Evolutionary conservation across 2,888 invertebrate species (phyloP).

Genomic region (Monoplex corrugatus): DNA sequence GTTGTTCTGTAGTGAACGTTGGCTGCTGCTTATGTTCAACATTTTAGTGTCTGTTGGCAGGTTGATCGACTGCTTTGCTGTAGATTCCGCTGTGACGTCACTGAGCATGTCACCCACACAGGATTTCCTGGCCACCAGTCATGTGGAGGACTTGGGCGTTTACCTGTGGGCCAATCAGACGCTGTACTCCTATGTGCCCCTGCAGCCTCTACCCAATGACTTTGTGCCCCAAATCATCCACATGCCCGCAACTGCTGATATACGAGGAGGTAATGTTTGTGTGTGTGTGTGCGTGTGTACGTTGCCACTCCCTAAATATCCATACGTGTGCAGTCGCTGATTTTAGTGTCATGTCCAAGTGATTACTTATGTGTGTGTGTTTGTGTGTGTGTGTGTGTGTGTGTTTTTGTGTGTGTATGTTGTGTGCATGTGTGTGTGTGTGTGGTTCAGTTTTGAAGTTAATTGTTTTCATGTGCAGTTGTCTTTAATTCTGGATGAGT

Average conservation of each 20-base stretch:
- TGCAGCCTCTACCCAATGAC: constrained; percentile 84
- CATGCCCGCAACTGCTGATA: constrained; percentile 70
- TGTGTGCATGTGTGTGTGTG: too few species aligned
- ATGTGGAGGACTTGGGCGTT: constrained; percentile 93
- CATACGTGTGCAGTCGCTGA: too few species aligned
- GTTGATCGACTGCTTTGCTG: constrained; percentile 84
- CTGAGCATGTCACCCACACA: constrained; percentile 94
- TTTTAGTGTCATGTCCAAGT: too few species aligned
- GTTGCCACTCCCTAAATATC: too few species aligned
- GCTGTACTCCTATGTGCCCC: constrained; percentile 90
- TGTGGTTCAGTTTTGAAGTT: too few species aligned
- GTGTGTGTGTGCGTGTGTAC: background rate
- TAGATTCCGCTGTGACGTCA: constrained; percentile 91
- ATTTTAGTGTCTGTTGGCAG: constrained; percentile 67
- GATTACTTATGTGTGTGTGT: too few species aligned
- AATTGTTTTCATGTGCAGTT: too few species aligned
- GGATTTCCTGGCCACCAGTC: constrained; percentile 93
- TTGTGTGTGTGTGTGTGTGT: too few species aligned
- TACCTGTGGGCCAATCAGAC: constrained; percentile 96
- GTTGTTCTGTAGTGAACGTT: too few species aligned
- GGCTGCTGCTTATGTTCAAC: background rate
- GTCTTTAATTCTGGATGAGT: too few species aligned
- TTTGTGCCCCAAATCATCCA: constrained; percentile 79
- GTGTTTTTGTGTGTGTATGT: too few species aligned
- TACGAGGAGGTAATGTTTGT: constrained; percentile 59